phyloP scores from a whole-genome alignment of 2,797 vertebrate species.

The Lagorchestes hirsutus region DNA sequence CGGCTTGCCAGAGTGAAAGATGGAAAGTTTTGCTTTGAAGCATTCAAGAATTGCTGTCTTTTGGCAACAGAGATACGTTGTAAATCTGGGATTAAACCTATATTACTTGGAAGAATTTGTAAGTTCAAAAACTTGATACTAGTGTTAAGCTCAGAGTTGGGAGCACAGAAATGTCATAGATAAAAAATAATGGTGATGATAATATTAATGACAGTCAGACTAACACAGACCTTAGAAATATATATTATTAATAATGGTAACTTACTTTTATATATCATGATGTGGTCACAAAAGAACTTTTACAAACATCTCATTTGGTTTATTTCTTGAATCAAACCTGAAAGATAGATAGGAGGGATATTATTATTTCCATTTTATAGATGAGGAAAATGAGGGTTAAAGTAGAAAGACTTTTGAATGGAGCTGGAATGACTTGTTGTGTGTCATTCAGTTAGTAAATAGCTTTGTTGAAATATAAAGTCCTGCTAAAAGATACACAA shows the following conservation, averaged over 20 bases:
- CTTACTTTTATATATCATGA: background rate
- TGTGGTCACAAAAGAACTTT: background rate
- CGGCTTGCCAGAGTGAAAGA: constrained; percentile 43
- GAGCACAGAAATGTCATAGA: background rate
- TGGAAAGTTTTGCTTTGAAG: constrained; percentile 49
- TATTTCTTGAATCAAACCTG: background rate
- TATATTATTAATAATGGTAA: background rate
- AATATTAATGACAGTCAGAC: background rate
- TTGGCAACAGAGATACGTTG: constrained; percentile 64
- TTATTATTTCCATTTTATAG: background rate
- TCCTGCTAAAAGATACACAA: constrained; percentile 91
- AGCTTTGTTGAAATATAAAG: constrained; percentile 93
- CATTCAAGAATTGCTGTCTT: constrained; percentile 87
- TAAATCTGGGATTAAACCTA: background rate
- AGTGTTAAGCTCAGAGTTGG: constrained; percentile 1
- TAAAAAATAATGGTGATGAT: background rate
- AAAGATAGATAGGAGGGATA: background rate
- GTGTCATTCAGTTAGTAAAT: constrained; percentile 59
- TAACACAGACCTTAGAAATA: background rate
- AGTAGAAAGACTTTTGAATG: background rate
- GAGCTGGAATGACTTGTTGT: background rate
- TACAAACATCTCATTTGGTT: background rate
- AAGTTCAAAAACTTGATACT: constrained; percentile 76
- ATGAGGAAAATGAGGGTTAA: background rate
- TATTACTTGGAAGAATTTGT: constrained; percentile 87